Conservation (phyloP, 1,140 invertebrate genomes). For the Zaprionus vittiger region DNA sequence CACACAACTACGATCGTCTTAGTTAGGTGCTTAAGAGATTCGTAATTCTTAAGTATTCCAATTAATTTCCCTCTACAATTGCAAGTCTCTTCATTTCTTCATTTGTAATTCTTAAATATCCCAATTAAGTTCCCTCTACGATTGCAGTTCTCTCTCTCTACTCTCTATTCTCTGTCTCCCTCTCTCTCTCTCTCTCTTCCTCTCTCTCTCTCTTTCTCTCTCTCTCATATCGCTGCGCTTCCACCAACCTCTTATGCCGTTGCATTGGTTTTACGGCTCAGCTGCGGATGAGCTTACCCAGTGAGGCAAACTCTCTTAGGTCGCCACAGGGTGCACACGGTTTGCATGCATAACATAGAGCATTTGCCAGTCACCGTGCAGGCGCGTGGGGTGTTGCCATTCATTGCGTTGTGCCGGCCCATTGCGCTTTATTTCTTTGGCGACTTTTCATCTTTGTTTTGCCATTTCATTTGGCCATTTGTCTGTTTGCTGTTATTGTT, state of each 20-base stretch:
- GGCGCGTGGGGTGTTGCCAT: conserved; percentile 10
- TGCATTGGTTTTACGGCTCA: no score
- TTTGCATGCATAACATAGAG: neutral
- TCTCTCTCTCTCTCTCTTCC: neutral
- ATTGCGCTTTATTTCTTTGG: conserved; percentile 43
- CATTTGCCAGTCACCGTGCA: conserved; percentile 4
- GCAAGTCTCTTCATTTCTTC: neutral
- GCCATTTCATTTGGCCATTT: conserved; percentile 75
- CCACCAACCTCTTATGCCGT: no score
- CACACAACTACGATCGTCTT: neutral
- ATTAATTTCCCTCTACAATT: neutral
- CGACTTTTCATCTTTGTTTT: conserved; percentile 69
- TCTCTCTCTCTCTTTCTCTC: neutral
- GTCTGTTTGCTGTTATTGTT: conserved; percentile 20
- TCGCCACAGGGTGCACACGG: neutral
- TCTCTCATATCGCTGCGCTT: neutral
- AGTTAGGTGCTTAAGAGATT: neutral
- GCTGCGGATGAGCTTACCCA: neutral
- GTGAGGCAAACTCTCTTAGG: neutral
- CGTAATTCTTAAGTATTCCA: neutral
- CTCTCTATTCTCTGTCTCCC: neutral
- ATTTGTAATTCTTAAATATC: no score
- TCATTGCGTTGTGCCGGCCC: conserved; percentile 21
- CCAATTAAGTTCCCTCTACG: no score
- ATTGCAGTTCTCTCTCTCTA: no score